Evolutionary conservation across 1,140 invertebrate genomes (phyloP), one percentile per base, ranked within the genome.

Genomic region (Harlomillsia oculata): DNA sequence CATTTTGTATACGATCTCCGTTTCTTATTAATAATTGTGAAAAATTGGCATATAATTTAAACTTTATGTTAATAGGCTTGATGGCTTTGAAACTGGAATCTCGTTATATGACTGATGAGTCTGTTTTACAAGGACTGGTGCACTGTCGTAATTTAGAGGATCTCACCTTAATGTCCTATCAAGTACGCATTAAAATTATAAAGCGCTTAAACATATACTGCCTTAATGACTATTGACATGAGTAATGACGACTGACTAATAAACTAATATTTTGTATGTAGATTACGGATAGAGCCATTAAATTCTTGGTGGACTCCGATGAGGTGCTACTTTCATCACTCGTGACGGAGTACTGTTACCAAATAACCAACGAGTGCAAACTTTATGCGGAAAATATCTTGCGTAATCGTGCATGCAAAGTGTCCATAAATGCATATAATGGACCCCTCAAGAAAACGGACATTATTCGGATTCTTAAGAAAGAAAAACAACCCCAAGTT

Each of bases 361-460:
- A 20, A 37, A 50, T 50, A 25, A 50, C 48, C 5, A n/a, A 50
- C n/a, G 14, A 20, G n/a, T 16, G 36, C 5, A 50, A 37, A 6
- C 14, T 16, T 11, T 50, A 50, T n/a, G 48, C 48, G 1, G 21
- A 50, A 3, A 8, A 26, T 8, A 50, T 37, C 13, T 37, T 50
- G 48, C n/a, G n/a, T n/a, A n/a, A n/a, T n/a, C 36, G 39, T 16
- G 48, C 32, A 8, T 39, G 28, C 28, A 14, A 50, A 14, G 48
- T 50, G 9, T 50, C 48, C 28, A 50, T 50, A n/a, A 50, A 50
- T 25, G 23, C 25, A 37, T 50, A 50, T 30, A 28, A 20, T 25
- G 48, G 48, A 21, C 48, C 48, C 6, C 36, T 50, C 14, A 30
- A 39, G 16, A 36, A 36, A 9, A 36, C 39, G 18, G 48, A 50